Evolutionary conservation across 2,888 invertebrate genomes (phyloP).

Genomic region (Cryptophagus acutangulus): DNA sequence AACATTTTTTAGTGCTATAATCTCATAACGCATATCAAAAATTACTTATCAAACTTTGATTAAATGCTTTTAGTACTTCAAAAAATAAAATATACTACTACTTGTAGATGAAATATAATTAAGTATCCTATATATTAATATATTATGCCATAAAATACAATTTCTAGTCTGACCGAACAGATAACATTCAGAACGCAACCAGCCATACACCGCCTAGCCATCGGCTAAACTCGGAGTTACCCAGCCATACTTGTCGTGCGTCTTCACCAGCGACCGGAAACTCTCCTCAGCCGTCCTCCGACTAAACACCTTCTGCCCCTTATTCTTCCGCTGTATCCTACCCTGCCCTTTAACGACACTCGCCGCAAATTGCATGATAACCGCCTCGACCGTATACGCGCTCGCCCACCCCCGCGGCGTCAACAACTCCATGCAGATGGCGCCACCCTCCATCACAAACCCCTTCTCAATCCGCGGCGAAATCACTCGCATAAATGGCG

Average conservation of each 20-base stretch:
- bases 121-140: background rate
- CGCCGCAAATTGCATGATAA: slow-evolving; percentile 85
- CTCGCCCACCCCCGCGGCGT: slow-evolving; percentile 86
- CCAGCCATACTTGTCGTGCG: slow-evolving; percentile 89
- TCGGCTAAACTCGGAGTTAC: slow-evolving; percentile 82
- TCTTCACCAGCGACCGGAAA: slow-evolving; percentile 80
- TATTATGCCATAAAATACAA: slow-evolving; percentile 20
- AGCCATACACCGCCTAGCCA: too few relatives aligned
- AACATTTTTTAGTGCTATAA: background rate
- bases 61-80: too few relatives aligned
- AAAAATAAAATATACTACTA: too few relatives aligned
- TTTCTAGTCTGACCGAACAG: slow-evolving; percentile 22
- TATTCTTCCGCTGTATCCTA: slow-evolving; percentile 71
- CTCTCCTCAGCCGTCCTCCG: slow-evolving; percentile 81
- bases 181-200: too few relatives aligned
- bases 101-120: too few relatives aligned
- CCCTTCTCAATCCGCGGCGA: slow-evolving; percentile 64
- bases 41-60: too few relatives aligned
- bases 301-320: slow-evolving; percentile 73
- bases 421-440: slow-evolving; percentile 83
- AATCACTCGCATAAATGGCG: slow-evolving; percentile 70
- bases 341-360: slow-evolving; percentile 86
- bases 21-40: background rate
- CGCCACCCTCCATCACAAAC: slow-evolving; percentile 87
- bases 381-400: slow-evolving; percentile 81